Percentiles rank a stretch among this genome's conserved stretches.
Conservation (phyloP, 2,888 invertebrate genomes). For the Hydrotaea diabolus region DNA sequence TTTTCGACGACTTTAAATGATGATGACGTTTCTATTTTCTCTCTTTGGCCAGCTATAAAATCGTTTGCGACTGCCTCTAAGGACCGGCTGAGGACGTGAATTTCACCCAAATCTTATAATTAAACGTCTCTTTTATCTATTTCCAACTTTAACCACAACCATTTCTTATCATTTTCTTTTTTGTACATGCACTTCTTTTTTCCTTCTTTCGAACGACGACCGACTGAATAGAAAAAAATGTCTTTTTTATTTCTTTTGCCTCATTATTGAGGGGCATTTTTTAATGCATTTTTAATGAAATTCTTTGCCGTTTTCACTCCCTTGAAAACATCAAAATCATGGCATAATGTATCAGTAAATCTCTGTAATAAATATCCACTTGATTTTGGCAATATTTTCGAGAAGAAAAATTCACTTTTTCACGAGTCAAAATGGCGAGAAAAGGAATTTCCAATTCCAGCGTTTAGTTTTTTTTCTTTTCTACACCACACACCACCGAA, state of each 20-base stretch:
- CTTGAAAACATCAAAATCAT: neutral
- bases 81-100: neutral
- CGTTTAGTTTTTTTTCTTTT: conserved; percentile 72
- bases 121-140: conserved; percentile 54
- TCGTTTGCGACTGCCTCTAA: neutral
- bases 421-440: conserved; percentile 78
- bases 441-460: conserved; percentile 74
- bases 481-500: conserved; percentile 69
- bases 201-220: conserved; percentile 33
- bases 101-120: conserved; percentile 41
- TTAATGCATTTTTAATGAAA: conserved; percentile 12
- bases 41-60: neutral
- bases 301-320: neutral
- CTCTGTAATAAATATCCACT: neutral
- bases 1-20: conserved; percentile 2
- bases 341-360: neutral
- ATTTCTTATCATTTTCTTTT: conserved; percentile 59
- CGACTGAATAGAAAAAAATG: conserved; percentile 47
- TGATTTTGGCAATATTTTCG: conserved; percentile 35
- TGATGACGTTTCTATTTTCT: conserved; percentile 39
- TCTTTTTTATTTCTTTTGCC: conserved; percentile 52
- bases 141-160: conserved; percentile 56
- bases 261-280: conserved; percentile 2
- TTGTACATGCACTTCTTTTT: conserved; percentile 55
- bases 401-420: conserved; percentile 70